Evolutionary conservation across 2,888 invertebrate genomes (phyloP).

Genomic region (Galerucella pusilla): DNA sequence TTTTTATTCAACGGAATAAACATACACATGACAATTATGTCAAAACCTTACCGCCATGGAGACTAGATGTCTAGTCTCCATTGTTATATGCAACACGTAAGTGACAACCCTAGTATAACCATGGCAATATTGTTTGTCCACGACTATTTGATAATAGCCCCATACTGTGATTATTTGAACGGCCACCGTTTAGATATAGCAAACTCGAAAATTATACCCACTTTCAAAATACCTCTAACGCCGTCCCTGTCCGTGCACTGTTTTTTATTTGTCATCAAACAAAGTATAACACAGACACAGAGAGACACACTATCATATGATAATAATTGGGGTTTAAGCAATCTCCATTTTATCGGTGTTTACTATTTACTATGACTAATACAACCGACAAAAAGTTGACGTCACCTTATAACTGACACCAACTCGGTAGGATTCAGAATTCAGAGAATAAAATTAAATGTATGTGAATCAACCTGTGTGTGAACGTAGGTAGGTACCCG

Average conservation of each 20-base stretch:
- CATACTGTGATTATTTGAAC: too few relatives aligned
- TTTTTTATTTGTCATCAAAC: not conserved
- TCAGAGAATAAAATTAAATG: not conserved
- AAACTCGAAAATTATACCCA: not conserved
- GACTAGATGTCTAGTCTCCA: too few relatives aligned
- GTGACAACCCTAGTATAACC: too few relatives aligned
- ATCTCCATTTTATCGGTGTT: conserved; percentile 5
- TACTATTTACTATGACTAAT: not conserved
- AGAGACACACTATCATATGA: not conserved
- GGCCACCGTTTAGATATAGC: too few relatives aligned
- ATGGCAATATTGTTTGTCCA: too few relatives aligned
- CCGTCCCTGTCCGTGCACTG: not conserved
- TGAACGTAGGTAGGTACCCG: not conserved
- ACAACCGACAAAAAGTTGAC: conserved; percentile 14
- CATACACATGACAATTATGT: too few relatives aligned
- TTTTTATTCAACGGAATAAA: too few relatives aligned
- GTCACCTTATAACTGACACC: conserved; percentile 5
- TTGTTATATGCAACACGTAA: too few relatives aligned
- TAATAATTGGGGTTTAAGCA: not conserved
- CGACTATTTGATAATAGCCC: too few relatives aligned
- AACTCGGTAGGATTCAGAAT: not conserved
- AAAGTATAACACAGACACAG: not conserved
- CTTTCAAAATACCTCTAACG: not conserved
- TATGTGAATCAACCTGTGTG: not conserved
- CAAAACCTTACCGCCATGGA: too few relatives aligned